Conservation (phyloP, 2,888 invertebrate genomes). For the Argynnis bischoffii region DNA sequence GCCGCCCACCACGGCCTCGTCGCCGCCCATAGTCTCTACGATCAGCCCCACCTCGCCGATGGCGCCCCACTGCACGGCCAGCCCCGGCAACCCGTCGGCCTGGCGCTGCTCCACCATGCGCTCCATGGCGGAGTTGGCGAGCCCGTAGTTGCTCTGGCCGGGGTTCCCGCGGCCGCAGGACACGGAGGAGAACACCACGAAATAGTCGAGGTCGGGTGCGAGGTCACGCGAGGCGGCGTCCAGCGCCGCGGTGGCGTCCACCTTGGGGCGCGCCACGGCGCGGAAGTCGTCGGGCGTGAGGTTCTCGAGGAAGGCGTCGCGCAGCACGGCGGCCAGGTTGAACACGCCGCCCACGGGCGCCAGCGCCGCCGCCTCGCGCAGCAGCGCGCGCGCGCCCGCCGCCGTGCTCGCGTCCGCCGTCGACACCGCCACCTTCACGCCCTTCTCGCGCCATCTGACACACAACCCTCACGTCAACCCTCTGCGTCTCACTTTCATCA, state of each 20-base stretch:
- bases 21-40: constrained; percentile 93
- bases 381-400: constrained; percentile 84
- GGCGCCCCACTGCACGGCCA: constrained; percentile 99
- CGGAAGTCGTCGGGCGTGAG: constrained; percentile 91
- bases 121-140: constrained; percentile 99
- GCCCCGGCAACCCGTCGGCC: constrained; percentile 90
- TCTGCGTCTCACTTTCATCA: too few species aligned
- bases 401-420: constrained; percentile 57
- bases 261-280: constrained; percentile 92
- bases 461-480: too few species aligned
- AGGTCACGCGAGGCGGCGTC: constrained; percentile 90
- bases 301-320: constrained; percentile 94
- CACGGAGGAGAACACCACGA: constrained; percentile 97
- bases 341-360: constrained; percentile 94
- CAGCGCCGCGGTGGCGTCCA: constrained; percentile 90
- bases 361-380: constrained; percentile 83
- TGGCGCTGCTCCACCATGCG: constrained; percentile 94
- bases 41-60: constrained; percentile 98
- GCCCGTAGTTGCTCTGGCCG: constrained; percentile 98
- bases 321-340: constrained; percentile 96
- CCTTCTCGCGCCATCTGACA: constrained; percentile 83
- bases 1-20: constrained; percentile 96
- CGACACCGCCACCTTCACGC: constrained; percentile 84
- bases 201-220: constrained; percentile 93
- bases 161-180: constrained; percentile 98